Evolutionary conservation across 2,113 vertebrate genomes (phyloP).

Genomic region (Tragelaphus scriptus): DNA sequence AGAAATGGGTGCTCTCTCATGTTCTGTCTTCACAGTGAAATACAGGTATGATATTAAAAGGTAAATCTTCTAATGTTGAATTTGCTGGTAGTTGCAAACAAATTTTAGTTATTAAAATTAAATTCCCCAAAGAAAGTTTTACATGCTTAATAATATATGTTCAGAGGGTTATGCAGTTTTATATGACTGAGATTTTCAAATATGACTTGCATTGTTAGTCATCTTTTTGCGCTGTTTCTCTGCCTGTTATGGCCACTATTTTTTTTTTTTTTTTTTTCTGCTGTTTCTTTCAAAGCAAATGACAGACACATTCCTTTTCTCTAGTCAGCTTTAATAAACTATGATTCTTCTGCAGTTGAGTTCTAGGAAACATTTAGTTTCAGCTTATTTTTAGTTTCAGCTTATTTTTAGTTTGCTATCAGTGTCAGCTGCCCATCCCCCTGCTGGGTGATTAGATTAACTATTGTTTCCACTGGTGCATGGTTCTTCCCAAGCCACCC

Average conservation of each 20-base stretch:
- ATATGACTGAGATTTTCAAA: background rate
- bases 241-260: background rate
- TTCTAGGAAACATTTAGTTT: background rate
- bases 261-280: background rate
- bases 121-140: background rate
- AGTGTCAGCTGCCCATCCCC: background rate
- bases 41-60: background rate
- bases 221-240: background rate
- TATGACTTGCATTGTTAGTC: background rate
- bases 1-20: background rate
- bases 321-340: background rate
- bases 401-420: background rate
- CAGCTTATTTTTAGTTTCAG: background rate
- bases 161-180: background rate
- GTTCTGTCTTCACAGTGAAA: background rate
- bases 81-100: background rate
- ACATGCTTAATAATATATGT: background rate
- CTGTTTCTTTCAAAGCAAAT: background rate
- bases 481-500: background rate
- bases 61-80: background rate
- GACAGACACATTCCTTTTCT: background rate
- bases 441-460: background rate
- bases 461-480: background rate
- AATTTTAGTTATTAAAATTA: background rate
- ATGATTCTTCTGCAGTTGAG: background rate